These are phyloP conservation scores for Hylaea fasciaria DNA, from an alignment of 2,888 invertebrate genomes.

Conservation along the genomic window DNA sequence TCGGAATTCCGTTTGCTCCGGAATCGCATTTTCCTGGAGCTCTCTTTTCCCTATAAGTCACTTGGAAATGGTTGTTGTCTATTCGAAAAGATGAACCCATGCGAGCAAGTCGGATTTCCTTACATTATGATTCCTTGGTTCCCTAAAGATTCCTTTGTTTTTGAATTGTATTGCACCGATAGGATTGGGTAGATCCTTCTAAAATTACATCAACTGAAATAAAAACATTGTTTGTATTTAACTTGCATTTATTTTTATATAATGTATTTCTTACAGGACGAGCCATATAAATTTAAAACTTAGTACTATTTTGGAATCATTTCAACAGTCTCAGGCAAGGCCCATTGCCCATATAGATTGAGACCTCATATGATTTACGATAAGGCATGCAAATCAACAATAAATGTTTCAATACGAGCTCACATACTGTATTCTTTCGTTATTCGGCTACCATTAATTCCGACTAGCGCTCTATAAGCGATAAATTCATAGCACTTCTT, in stretches of 20 bases:
- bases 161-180: too few relatives aligned
- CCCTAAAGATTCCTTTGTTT: too few relatives aligned
- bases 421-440: conserved; percentile 27
- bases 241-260: conserved; percentile 52
- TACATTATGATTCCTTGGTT: too few relatives aligned
- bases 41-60: too few relatives aligned
- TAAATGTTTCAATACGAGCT: conserved; percentile 34
- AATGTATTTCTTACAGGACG: conserved; percentile 16
- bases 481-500: conserved; percentile 22
- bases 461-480: conserved; percentile 32
- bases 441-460: conserved; percentile 16
- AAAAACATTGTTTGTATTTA: conserved; percentile 29
- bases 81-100: too few relatives aligned
- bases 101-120: too few relatives aligned
- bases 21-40: too few relatives aligned
- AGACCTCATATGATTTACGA: conserved; percentile 9
- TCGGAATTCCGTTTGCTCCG: too few relatives aligned
- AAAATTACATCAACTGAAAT: neutral
- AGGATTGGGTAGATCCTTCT: neutral
- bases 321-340: conserved; percentile 24
- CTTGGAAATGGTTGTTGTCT: too few relatives aligned
- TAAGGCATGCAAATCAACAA: conserved; percentile 33
- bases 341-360: conserved; percentile 13
- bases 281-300: conserved; percentile 27
- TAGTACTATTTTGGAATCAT: conserved; percentile 30